Evolutionary conservation across 1,140 invertebrate genomes (phyloP), one percentile per base, ranked within the genome.

Genomic region (Tetramorium alpestre): DNA sequence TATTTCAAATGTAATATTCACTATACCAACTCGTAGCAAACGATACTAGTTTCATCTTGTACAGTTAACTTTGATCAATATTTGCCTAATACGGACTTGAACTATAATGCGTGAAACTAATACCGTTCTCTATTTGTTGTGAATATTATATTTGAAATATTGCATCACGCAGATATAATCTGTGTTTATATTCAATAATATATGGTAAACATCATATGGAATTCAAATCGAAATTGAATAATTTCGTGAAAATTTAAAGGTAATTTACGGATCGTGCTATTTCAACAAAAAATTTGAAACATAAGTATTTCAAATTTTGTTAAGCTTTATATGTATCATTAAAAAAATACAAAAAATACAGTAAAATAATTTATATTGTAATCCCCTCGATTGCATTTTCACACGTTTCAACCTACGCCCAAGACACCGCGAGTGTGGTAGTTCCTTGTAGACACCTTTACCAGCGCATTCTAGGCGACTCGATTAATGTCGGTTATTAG

Each of bases 401-500:
- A 10, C 76, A 47, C 22, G 58, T 62, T 18, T 38, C 16, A 11
- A 38, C 8, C 13, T 38, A 81, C 47, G 3, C 4, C 13, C 33
- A 54, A 54, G 77, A 80, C 75, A 10, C 22, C n/a, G 25, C n/a
- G 25, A 18, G 38, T 25, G 51, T 70, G 33, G 47, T 22, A 41
- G 22, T 67, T 22, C 49, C 25, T 49, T 80, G 38, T 70, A 80
- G 73, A 81, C 86, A 76, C 18, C 56, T 54, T 60, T 62, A 70
- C 2, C 47, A 13, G 18, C 13, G 47, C 33, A 33, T 69, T 69
- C 38, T 38, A 70, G 70, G 72, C 25, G 58, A 87, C 67, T 80
- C 88, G 89, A 90, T 90, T 90, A 88, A 90, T 89, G 88, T 56
- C 62, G 88, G 88, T 91, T 91, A 91, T 91, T 91, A 91, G 75